These are phyloP conservation scores for Drosophila rufa DNA, from an alignment of 1,140 invertebrate genomes.

Conservation along the genomic window DNA sequence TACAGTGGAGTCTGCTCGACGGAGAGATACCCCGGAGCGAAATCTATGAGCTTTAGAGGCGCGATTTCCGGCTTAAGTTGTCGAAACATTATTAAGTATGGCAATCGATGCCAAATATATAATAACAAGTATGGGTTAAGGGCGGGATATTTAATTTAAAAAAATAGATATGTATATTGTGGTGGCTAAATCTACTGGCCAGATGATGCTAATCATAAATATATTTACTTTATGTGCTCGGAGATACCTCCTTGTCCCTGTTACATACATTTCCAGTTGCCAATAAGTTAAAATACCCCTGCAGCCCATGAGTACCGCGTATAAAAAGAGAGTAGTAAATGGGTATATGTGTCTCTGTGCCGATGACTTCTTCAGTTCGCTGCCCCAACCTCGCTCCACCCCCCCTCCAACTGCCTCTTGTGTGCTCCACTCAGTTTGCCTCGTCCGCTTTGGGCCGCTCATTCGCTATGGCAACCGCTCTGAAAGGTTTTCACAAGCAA, in stretches of 20 bases:
- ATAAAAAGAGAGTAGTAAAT: slow-evolving; percentile 53
- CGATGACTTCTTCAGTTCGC: slow-evolving; percentile 78
- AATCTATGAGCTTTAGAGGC: fast-evolving
- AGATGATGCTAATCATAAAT: neutral
- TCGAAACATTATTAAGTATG: neutral
- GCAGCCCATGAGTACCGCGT: neutral
- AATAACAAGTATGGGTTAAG: neutral
- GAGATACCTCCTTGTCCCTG: neutral
- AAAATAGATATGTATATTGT: neutral
- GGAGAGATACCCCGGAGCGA: neutral
- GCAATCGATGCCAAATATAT: fast-evolving
- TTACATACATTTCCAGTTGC: neutral
- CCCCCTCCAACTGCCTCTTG: neutral
- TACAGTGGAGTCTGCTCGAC: neutral
- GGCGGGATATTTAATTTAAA: too few species aligned
- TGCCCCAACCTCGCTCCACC: slow-evolving; percentile 9
- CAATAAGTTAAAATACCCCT: neutral
- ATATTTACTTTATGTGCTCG: too few species aligned
- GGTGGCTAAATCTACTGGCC: neutral
- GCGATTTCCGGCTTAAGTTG: too few species aligned
- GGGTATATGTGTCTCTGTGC: slow-evolving; percentile 85
- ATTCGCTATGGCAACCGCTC: slow-evolving; percentile 80
- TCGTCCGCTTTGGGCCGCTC: slow-evolving; percentile 73
- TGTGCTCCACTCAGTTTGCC: slow-evolving; percentile 25
- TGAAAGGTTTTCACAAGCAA: slow-evolving; percentile 15